A percentile compares a stretch with the other conserved stretches of the same genome.
Conservation (phyloP, 2,113 vertebrate species). For the Phasianus colchicus region DNA sequence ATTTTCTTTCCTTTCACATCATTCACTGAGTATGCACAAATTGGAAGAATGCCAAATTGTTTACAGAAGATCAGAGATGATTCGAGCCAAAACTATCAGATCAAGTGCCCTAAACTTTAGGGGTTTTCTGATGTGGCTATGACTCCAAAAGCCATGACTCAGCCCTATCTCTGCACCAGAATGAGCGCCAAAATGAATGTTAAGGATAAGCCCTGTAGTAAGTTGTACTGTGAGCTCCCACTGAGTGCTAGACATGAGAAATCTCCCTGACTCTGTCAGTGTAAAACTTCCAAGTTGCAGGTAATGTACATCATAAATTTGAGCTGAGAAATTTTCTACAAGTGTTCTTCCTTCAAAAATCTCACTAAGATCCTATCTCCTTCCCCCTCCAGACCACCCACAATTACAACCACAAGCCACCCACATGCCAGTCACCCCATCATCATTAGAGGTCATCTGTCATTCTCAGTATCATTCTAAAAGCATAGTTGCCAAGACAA, state of each 20-base stretch:
- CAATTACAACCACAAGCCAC: not conserved
- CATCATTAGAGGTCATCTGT: not conserved
- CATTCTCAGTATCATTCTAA: not conserved
- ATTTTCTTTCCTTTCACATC: slow-evolving; percentile 48
- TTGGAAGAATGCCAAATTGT: slow-evolving; percentile 46
- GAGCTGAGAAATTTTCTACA: not conserved
- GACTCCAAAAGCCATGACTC: slow-evolving; percentile 28
- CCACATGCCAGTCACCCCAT: not conserved
- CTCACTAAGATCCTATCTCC: not conserved
- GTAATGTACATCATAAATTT: slow-evolving; percentile 27
- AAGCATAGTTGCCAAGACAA: not conserved
- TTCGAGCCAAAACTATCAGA: slow-evolving; percentile 10
- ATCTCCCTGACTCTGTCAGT: not conserved
- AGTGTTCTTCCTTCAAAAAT: slow-evolving; percentile 36
- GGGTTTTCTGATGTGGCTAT: not conserved
- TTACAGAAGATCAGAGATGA: slow-evolving; percentile 21
- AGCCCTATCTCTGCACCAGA: not conserved
- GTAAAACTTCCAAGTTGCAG: slow-evolving; percentile 30
- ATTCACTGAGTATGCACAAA: slow-evolving; percentile 26
- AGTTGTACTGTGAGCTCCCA: not conserved
- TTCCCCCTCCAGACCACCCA: not conserved
- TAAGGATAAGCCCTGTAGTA: not conserved
- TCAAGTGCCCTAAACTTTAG: slow-evolving; percentile 4
- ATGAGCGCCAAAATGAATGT: not conserved
- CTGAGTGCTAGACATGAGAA: not conserved